Conservation (phyloP, 2,888 invertebrate species). For the Aporophyla nigra region DNA sequence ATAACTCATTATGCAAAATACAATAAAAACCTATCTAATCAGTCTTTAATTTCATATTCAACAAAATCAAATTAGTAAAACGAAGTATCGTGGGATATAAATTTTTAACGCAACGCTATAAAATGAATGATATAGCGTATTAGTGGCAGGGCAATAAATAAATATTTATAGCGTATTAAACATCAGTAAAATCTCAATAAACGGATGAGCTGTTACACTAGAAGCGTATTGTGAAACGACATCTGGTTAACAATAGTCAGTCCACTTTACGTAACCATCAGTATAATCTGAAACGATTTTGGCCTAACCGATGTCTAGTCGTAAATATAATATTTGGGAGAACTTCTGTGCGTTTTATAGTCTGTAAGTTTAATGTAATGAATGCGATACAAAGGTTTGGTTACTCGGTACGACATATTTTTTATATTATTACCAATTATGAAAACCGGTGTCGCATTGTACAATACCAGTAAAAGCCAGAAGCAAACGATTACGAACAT, state of each 20-base stretch:
- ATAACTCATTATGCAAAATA: constrained; percentile 75
- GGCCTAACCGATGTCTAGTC: constrained; percentile 63
- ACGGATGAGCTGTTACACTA: constrained; percentile 76
- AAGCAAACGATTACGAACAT: no score
- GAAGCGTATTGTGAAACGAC: constrained; percentile 79
- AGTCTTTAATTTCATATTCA: constrained; percentile 83
- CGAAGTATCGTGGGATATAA: constrained; percentile 82
- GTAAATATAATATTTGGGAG: constrained; percentile 63
- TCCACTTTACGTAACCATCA: constrained; percentile 56
- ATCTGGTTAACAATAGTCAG: constrained; percentile 71
- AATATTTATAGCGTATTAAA: constrained; percentile 88
- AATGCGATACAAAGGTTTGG: constrained; percentile 54
- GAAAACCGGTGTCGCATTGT: constrained; percentile 36
- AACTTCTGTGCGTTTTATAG: constrained; percentile 66
- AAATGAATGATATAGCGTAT: constrained; percentile 87
- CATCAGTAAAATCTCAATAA: constrained; percentile 86
- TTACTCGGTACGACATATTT: constrained; percentile 54
- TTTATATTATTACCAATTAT: constrained; percentile 58
- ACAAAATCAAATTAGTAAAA: constrained; percentile 85
- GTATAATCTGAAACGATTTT: constrained; percentile 58
- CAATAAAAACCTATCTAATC: constrained; percentile 82
- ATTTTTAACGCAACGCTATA: constrained; percentile 83
- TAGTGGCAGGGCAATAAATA: constrained; percentile 85
- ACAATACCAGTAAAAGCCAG: constrained; percentile 16
- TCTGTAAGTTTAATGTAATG: constrained; percentile 61